Evolutionary conservation across 2,888 invertebrate species (phyloP).

Genomic region (Cinara cedri): DNA sequence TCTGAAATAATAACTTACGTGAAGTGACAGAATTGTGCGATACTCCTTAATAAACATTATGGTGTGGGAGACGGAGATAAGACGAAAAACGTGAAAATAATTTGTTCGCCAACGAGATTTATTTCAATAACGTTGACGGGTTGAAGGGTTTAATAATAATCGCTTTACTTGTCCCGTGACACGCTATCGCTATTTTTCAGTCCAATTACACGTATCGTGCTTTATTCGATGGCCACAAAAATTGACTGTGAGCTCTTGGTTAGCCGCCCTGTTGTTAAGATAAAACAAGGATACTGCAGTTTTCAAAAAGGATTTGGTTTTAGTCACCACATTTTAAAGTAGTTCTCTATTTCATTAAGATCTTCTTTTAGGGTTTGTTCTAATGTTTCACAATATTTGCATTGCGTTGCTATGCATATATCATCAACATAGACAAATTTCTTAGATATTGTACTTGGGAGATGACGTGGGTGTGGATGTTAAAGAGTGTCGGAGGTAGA

Average conservation of each 20-base stretch:
- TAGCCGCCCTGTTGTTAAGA: background rate
- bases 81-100: too few relatives aligned
- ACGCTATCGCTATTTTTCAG: too few relatives aligned
- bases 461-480: background rate
- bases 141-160: too few relatives aligned
- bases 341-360: background rate
- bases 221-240: background rate
- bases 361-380: background rate
- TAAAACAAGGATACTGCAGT: background rate
- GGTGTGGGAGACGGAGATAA: too few relatives aligned
- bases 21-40: too few relatives aligned
- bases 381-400: background rate
- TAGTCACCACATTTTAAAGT: background rate
- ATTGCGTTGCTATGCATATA: conserved; percentile 18
- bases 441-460: background rate
- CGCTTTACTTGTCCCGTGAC: too few relatives aligned
- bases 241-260: background rate
- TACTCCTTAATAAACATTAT: too few relatives aligned
- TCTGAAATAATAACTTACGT: too few relatives aligned
- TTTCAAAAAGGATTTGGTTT: conserved; percentile 14
- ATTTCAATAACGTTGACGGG: too few relatives aligned
- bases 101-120: too few relatives aligned
- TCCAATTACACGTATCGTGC: too few relatives aligned
- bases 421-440: background rate
- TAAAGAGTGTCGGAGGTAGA: background rate